A percentile compares a stretch with the other conserved stretches of the same genome.
phyloP scores from a whole-genome alignment of 2,113 vertebrate species.

The Forbesichthys papilliferus region DNA sequence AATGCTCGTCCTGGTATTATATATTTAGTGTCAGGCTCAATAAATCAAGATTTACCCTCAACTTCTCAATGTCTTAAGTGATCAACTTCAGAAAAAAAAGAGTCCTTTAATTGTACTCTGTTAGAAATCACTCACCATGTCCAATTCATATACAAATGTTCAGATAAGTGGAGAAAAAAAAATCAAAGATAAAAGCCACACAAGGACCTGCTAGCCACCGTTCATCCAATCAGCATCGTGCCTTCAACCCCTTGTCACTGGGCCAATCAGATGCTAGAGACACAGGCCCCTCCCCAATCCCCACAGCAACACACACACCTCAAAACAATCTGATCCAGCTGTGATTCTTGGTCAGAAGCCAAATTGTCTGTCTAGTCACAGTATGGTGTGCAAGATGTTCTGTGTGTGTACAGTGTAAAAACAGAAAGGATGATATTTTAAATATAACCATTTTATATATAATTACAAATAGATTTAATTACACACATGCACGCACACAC shows the following conservation, averaged over 20 bases:
- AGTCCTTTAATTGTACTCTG: too few species aligned
- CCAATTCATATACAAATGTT: slow-evolving; percentile 8
- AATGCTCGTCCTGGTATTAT: too few species aligned
- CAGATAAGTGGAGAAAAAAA: too few species aligned
- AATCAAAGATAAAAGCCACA: slow-evolving; percentile 46
- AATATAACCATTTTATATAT: too few species aligned
- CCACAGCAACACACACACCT: slow-evolving; percentile 14
- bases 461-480: too few species aligned
- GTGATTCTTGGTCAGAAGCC: slow-evolving; percentile 66
- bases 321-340: slow-evolving; percentile 59
- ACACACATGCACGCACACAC: too few species aligned
- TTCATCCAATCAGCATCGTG: slow-evolving; percentile 58
- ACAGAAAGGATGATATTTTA: too few species aligned
- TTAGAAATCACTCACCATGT: not conserved
- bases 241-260: slow-evolving; percentile 39
- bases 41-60: too few species aligned
- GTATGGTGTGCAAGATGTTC: slow-evolving; percentile 33
- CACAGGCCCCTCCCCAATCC: slow-evolving; percentile 35
- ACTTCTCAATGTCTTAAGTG: too few species aligned
- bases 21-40: too few species aligned
- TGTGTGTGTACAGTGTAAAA: slow-evolving; percentile 3
- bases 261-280: slow-evolving; percentile 64
- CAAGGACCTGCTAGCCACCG: slow-evolving; percentile 47
- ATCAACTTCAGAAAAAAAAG: too few species aligned
- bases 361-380: slow-evolving; percentile 42